Evolutionary conservation across 2,113 vertebrate species (phyloP).

Genomic region (Glaucomys volans): DNA sequence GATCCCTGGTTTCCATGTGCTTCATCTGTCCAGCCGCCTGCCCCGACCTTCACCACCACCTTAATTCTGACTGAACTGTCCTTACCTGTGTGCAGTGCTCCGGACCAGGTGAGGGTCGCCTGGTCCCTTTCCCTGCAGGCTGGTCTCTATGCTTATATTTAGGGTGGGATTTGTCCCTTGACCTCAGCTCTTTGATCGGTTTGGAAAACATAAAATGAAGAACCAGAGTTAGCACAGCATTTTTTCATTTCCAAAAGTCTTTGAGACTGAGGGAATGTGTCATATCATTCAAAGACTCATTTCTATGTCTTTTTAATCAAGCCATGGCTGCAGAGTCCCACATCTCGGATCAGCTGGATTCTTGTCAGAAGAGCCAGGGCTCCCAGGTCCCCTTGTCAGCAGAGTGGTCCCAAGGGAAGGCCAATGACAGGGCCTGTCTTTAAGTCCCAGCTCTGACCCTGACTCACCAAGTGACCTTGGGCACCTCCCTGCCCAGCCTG

Average conservation of each 20-base stretch:
- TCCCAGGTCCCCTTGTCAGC: background rate
- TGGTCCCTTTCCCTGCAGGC: rapidly evolving
- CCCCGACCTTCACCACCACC: background rate
- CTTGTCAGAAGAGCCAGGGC: background rate
- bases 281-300: background rate
- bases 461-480: background rate
- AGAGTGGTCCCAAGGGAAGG: background rate
- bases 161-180: background rate
- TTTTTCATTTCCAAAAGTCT: background rate
- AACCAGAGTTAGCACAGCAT: background rate
- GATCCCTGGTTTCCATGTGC: background rate
- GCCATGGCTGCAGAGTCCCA: background rate
- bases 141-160: background rate
- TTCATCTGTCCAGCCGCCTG: background rate
- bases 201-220: background rate
- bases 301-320: background rate
- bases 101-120: rapidly evolving
- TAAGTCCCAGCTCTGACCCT: background rate
- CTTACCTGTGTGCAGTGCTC: rapidly evolving
- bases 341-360: background rate
- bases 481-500: background rate
- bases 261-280: background rate
- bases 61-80: background rate
- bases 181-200: background rate
- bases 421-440: background rate